phyloP scores from a whole-genome alignment of 2,113 vertebrate species.

The Melanostigma gelatinosum region DNA sequence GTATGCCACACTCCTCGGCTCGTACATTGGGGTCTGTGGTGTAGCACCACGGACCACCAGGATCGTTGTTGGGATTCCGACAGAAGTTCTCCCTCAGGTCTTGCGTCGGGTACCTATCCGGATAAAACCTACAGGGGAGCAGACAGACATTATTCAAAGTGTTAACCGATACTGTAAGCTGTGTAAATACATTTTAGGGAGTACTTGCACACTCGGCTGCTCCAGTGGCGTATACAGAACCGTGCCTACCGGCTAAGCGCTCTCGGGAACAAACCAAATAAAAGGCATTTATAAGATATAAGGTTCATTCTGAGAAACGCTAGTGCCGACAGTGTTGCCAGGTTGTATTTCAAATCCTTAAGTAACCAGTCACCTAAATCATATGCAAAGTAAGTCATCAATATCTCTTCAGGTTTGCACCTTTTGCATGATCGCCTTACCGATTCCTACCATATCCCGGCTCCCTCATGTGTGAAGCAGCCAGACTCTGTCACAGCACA shows the following conservation, averaged over 20 bases:
- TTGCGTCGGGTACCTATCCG: conserved; percentile 89
- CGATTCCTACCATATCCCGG: conserved; percentile 37
- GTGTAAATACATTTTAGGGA: conserved; percentile 64
- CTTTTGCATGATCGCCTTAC: conserved; percentile 54
- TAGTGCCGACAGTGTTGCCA: not conserved
- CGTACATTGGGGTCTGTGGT: conserved; percentile 91
- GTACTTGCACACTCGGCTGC: conserved; percentile 53
- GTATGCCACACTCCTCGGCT: conserved; percentile 91
- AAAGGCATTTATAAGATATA: conserved; percentile 19
- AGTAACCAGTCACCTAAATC: not conserved
- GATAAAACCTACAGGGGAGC: conserved; percentile 67
- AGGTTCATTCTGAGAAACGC: conserved; percentile 10
- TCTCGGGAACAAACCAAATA: conserved; percentile 62
- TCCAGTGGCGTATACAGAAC: conserved; percentile 44
- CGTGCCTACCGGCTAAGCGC: conserved; percentile 5
- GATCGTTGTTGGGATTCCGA: conserved; percentile 93
- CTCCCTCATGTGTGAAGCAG: conserved; percentile 62
- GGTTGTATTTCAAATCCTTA: conserved; percentile 25
- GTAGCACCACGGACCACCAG: conserved; percentile 96
- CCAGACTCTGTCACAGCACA: conserved; percentile 61
- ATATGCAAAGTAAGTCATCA: conserved; percentile 51
- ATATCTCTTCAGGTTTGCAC: conserved; percentile 53
- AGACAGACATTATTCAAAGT: conserved; percentile 43
- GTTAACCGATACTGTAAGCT: conserved; percentile 62
- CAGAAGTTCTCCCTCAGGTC: conserved; percentile 97